Evolutionary conservation across 2,113 vertebrate genomes (phyloP).

Genomic region (Gadus chalcogrammus): DNA sequence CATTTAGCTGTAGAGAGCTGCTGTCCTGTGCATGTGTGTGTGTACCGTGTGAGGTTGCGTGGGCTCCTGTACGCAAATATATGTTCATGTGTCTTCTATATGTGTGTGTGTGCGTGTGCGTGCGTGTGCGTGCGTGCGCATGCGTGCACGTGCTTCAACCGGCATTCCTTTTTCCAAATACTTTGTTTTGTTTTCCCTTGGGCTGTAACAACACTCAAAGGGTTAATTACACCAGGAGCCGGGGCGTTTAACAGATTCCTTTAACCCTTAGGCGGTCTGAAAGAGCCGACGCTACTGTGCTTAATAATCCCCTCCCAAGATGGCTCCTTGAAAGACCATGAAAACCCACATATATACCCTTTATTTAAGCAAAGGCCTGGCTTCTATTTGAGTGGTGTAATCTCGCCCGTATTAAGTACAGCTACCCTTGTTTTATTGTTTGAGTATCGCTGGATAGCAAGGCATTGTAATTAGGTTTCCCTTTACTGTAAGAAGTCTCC

Average conservation of each 20-base stretch:
- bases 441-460: conserved; percentile 30
- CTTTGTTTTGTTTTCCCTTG: conserved; percentile 57
- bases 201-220: conserved; percentile 43
- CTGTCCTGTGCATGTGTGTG: conserved; percentile 11
- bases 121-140: conserved; percentile 39
- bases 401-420: not conserved
- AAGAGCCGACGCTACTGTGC: not conserved
- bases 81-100: too few species aligned
- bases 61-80: too few species aligned
- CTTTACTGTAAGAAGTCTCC: conserved; percentile 45
- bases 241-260: conserved; percentile 43
- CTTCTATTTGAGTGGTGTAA: too few species aligned
- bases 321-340: not conserved
- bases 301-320: conserved; percentile 9
- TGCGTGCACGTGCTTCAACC: conserved; percentile 45
- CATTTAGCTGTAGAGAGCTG: conserved; percentile 58
- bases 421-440: not conserved
- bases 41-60: not conserved
- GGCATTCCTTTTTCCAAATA: conserved; percentile 31
- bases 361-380: too few species aligned
- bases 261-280: conserved; percentile 27
- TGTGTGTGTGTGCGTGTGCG: conserved; percentile 16
- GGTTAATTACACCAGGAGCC: conserved; percentile 57
- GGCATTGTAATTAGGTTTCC: conserved; percentile 24
- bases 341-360: not conserved